These are phyloP conservation scores for Cathartes aura DNA, from an alignment of 2,113 vertebrate species.

Conservation along the genomic window DNA sequence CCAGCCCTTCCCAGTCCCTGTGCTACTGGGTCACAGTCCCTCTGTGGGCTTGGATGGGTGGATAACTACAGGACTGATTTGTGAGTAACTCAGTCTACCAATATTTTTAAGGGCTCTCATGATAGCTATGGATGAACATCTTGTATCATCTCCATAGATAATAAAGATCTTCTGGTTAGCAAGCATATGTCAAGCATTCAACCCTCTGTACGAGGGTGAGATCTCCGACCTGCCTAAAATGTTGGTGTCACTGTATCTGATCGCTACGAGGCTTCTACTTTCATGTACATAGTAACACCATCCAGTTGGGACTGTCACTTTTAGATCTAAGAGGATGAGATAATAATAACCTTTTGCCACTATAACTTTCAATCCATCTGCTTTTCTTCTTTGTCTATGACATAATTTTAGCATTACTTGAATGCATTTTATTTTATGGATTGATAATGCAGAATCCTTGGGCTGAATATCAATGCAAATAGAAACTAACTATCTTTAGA, in stretches of 20 bases:
- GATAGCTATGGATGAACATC: not conserved
- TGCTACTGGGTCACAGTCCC: not conserved
- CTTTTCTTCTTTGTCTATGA: slow-evolving; percentile 34
- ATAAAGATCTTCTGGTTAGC: not conserved
- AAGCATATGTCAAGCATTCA: not conserved
- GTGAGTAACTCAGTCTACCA: not conserved
- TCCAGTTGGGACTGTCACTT: not conserved
- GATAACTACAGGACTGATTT: not conserved
- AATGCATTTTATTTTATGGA: slow-evolving; percentile 32
- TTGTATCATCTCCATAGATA: not conserved
- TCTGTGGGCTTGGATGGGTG: not conserved
- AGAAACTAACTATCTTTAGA: slow-evolving; percentile 18
- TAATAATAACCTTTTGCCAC: slow-evolving; percentile 55
- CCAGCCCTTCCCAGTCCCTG: not conserved
- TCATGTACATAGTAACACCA: not conserved
- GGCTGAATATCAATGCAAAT: slow-evolving; percentile 32
- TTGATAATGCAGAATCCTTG: slow-evolving; percentile 43
- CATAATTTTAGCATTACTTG: slow-evolving; percentile 45
- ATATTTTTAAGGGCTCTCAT: not conserved
- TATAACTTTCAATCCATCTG: slow-evolving; percentile 44
- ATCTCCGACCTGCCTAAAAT: not conserved
- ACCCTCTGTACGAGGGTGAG: not conserved
- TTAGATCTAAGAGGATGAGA: slow-evolving; percentile 52
- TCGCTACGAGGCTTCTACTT: not conserved
- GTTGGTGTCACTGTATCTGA: not conserved